Conservation (phyloP, 2,113 vertebrate genomes). For the Onychorhynchus coronatus region DNA sequence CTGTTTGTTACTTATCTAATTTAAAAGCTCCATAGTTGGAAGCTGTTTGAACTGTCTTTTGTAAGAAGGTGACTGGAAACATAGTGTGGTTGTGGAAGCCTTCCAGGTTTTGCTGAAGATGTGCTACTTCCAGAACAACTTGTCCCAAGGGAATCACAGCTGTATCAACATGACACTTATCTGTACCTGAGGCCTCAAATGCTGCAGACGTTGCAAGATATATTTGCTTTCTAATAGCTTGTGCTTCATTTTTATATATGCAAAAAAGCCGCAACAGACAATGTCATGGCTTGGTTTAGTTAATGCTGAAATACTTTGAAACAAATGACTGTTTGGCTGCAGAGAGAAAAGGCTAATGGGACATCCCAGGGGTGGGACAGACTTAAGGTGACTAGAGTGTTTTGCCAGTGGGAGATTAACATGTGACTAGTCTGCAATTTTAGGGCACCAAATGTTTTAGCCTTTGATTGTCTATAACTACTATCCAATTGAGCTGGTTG, state of each 20-base stretch:
- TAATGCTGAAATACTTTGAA: not conserved
- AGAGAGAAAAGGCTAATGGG: not conserved
- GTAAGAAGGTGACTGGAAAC: not conserved
- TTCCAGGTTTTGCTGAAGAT: conserved; percentile 1
- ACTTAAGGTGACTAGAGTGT: not conserved
- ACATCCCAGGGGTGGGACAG: not conserved
- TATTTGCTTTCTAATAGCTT: not conserved
- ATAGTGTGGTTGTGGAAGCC: not conserved
- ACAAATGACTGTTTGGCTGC: not conserved
- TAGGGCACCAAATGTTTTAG: not conserved
- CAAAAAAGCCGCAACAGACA: not conserved
- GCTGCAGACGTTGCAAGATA: not conserved
- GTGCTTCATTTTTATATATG: not conserved
- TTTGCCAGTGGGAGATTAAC: not conserved
- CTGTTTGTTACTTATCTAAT: not conserved
- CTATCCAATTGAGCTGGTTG: not conserved
- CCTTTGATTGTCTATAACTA: not conserved
- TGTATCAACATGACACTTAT: not conserved
- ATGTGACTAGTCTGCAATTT: not conserved
- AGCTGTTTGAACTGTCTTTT: not conserved
- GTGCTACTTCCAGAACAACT: not conserved
- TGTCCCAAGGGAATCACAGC: not conserved
- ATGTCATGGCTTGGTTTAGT: not conserved
- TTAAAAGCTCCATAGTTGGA: not conserved
- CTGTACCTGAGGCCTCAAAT: not conserved